Base-by-base conservation (phyloP, 2,113 vertebrate species). In the Gavialis gangeticus region DNA sequence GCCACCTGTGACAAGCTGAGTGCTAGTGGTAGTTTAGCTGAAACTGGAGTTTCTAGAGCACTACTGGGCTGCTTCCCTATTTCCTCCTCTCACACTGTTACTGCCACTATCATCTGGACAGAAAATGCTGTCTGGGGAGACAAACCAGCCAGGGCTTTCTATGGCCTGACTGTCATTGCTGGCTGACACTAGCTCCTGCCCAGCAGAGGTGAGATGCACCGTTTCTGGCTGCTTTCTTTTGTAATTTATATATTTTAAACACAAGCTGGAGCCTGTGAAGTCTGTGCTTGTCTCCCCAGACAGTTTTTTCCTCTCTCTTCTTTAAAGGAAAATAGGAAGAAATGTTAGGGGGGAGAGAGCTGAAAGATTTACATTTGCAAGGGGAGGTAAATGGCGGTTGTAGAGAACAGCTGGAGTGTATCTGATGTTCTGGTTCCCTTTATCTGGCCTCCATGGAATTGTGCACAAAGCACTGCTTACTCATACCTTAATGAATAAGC, bases 251-350 rank as follows among this genome's bases (percentile, higher is more conserved):
- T 75, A 54, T 28, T 84, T 92, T 75, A 81, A 95, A 84, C 14
- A 12, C 75, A 63, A 84, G 82, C 28, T 7, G 24, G 15, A 0
- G 1, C 56, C 75, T 81, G 25, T 71, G 67, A 90, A 83, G 30
- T 57, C 30, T 85, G 82, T 83, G 57, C 6, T 28, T 92, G 25
- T 93, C 90, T 93, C 60, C 73, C 57, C 37, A 79, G 19, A 15
- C 81, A 14, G 1, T 22, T 46, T n/a, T 62, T 91, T 58, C 5
- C 57, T 91, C 88, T 66, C 17, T 60, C 27, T 62, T 76, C 4
- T 87, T 93, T 88, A 56, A 71, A 27, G 25, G 46, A 54, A 56
- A 0, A 75, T 58, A 71, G 9, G 46, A 89, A 79, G 57, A 73
- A 71, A 58, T 14, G 25, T 82, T 85, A 46, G 34, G 34, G 69